Conservation (phyloP, 53 echinoderm and acorn worm genomes). For the Apostichopus leukothele region DNA sequence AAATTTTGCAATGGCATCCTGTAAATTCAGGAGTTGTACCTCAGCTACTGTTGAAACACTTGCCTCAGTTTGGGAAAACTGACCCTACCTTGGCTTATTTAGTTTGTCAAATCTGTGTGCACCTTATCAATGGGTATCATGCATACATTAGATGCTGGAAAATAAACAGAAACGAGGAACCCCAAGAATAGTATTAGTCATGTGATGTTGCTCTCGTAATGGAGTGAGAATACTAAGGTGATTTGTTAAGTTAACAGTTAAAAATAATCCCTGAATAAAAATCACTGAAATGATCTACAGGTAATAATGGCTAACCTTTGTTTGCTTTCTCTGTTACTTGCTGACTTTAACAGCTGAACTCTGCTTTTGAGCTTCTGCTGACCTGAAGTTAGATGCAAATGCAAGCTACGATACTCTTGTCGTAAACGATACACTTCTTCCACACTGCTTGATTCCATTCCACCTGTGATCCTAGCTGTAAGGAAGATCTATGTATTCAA, state of each 20-base stretch:
- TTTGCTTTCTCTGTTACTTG: background rate
- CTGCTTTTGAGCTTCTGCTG: conserved; percentile 6
- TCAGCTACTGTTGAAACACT: too few species aligned
- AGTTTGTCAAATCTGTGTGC: too few species aligned
- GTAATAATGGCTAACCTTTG: background rate
- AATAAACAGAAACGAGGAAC: background rate
- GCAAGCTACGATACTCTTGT: conserved; percentile 11
- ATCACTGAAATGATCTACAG: background rate
- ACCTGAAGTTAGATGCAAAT: background rate
- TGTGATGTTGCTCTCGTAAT: background rate
- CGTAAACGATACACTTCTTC: background rate
- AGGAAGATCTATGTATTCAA: too few species aligned
- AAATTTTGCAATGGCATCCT: too few species aligned
- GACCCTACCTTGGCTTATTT: too few species aligned
- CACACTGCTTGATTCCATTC: background rate
- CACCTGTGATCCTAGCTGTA: background rate
- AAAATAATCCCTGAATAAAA: background rate
- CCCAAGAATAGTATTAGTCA: background rate
- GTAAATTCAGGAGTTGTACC: too few species aligned
- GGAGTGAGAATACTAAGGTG: background rate
- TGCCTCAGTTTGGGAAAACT: too few species aligned
- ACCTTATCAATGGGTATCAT: too few species aligned
- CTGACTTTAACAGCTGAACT: conserved; percentile 6
- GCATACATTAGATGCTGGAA: too few species aligned
- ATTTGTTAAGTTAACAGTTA: background rate